These are phyloP conservation scores for Poecilia latipinna DNA, from an alignment of 2,113 vertebrate genomes.

Conservation along the genomic window DNA sequence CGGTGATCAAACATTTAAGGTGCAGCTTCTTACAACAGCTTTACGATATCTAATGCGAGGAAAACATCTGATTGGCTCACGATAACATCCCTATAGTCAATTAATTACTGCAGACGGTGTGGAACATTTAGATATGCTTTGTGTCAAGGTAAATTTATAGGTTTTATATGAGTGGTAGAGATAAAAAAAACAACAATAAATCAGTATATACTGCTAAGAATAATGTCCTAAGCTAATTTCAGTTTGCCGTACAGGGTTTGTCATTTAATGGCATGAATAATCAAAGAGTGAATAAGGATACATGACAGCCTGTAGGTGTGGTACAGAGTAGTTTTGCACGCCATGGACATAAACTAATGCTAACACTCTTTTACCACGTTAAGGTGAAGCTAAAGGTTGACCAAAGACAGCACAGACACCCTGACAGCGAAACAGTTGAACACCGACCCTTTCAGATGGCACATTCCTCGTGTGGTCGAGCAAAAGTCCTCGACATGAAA, in stretches of 20 bases:
- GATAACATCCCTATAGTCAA: slow-evolving; percentile 56
- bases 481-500: background rate
- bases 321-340: slow-evolving; percentile 48
- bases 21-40: slow-evolving; percentile 68
- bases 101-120: slow-evolving; percentile 28
- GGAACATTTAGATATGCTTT: slow-evolving; percentile 24
- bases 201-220: slow-evolving; percentile 47
- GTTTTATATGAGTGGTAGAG: slow-evolving; percentile 35
- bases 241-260: slow-evolving; percentile 37
- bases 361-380: slow-evolving; percentile 17
- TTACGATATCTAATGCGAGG: slow-evolving; percentile 57
- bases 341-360: slow-evolving; percentile 6
- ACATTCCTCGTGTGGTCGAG: background rate
- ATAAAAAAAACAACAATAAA: slow-evolving; percentile 34
- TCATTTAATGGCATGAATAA: slow-evolving; percentile 50
- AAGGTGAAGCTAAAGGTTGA: slow-evolving; percentile 19
- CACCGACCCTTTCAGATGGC: background rate
- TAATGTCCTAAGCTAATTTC: slow-evolving; percentile 48
- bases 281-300: slow-evolving; percentile 31
- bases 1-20: slow-evolving; percentile 68
- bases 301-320: slow-evolving; percentile 29
- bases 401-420: slow-evolving; percentile 24
- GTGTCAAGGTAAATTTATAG: slow-evolving; percentile 13
- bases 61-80: slow-evolving; percentile 57
- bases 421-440: slow-evolving; percentile 10